phyloP scores from a whole-genome alignment of 2,797 vertebrate genomes.

The Craterocephalus amniculus region DNA sequence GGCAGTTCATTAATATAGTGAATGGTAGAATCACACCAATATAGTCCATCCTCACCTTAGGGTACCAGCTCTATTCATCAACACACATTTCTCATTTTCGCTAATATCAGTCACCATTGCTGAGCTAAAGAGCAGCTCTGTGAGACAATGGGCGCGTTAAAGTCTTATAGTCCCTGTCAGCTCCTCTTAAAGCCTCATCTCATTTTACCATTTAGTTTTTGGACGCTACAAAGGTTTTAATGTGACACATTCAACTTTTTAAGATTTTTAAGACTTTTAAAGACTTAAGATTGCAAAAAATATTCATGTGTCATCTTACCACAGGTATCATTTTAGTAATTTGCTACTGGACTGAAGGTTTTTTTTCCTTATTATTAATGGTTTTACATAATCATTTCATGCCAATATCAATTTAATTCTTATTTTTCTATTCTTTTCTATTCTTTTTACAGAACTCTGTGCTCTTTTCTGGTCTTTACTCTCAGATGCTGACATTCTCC shows the following conservation, averaged over 20 bases:
- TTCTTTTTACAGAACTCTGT: conserved; percentile 50
- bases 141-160: conserved; percentile 66
- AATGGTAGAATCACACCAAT: conserved; percentile 87
- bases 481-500: conserved; percentile 30
- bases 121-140: conserved; percentile 58
- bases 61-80: conserved; percentile 86
- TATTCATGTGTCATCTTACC: conserved; percentile 19
- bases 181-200: conserved; percentile 41
- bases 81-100: conserved; percentile 84
- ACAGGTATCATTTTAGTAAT: conserved; percentile 43
- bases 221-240: conserved; percentile 51
- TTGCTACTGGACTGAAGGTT: no score
- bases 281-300: conserved; percentile 20
- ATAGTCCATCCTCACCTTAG: conserved; percentile 87
- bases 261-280: no score
- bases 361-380: conserved; percentile 34
- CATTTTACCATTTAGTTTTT: conserved; percentile 51
- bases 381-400: conserved; percentile 54
- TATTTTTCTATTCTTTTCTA: conserved; percentile 23
- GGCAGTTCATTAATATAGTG: conserved; percentile 98
- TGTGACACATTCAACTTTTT: conserved; percentile 6
- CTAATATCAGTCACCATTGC: conserved; percentile 85
- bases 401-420: conserved; percentile 53
- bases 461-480: conserved; percentile 46
- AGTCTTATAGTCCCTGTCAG: conserved; percentile 51